Conservation (phyloP, 2,113 vertebrate genomes). For the Ia io region DNA sequence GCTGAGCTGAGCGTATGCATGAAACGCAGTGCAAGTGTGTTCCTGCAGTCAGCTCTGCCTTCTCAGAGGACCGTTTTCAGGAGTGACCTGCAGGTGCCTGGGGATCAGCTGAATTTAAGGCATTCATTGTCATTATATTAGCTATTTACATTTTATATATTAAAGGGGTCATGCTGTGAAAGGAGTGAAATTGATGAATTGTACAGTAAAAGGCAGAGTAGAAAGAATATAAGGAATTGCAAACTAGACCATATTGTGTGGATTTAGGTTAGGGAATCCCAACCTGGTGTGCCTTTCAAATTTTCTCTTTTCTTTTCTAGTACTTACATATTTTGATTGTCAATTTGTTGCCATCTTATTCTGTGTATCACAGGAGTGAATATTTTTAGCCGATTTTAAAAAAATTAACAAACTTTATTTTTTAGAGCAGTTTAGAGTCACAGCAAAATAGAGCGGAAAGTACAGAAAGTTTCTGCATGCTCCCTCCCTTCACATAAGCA, state of each 20-base stretch:
- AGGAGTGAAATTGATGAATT: background rate
- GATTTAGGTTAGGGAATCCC: background rate
- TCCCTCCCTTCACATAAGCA: no score
- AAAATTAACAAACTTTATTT: background rate
- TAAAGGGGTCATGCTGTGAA: background rate
- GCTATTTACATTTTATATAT: conserved; percentile 21
- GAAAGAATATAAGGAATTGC: background rate
- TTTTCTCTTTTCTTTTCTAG: background rate
- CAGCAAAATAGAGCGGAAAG: background rate
- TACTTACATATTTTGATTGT: background rate
- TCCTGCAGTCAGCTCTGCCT: background rate
- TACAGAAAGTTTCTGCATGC: background rate
- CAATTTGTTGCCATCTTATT: background rate
- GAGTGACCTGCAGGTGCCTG: background rate
- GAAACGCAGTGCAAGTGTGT: background rate
- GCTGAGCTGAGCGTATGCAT: background rate
- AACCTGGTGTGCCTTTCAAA: background rate
- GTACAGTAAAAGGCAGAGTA: background rate
- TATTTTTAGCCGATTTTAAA: background rate
- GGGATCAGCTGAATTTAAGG: background rate
- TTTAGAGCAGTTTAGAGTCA: background rate
- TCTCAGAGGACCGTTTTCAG: background rate
- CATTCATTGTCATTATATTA: background rate
- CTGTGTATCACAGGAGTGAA: background rate
- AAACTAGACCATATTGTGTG: background rate